Base-by-base conservation (phyloP, 2,113 vertebrate genomes). In the Gavialis gangeticus region DNA sequence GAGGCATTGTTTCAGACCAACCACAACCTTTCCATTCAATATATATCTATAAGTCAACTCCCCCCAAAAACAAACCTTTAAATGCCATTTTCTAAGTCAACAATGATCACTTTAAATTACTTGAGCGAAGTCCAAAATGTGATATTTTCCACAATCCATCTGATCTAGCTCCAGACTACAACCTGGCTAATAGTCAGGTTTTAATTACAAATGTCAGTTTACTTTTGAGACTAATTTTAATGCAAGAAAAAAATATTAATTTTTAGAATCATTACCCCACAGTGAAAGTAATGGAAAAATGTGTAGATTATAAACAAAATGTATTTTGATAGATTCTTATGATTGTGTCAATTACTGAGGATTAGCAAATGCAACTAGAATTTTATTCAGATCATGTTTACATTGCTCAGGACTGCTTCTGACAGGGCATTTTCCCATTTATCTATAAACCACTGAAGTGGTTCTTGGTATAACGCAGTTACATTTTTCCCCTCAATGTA, bases 301-400 rank as follows among this genome's bases (percentile, higher is more conserved):
- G 24, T 64, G 91, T 90, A 88, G 82, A 95, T 82, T 84, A 64
- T 75, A 93, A 97, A 96, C 90, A 95, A 93, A 80, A 79, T 27
- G 16, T 14, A 0, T 55, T 89, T 84, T 55, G 89, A 81, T 91
- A 95, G 88, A 94, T 76, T 95, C 90, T 90, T 87, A 88, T 82
- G 94, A 94, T 93, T 92, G 88, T 82, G 90, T 92, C 92, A 90
- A 93, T 93, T 96, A 94, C 91, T 37, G 94, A 92, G 75, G 79
- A 90, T 84, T 92, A 84, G 67, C 76, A 93, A 93, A 96, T 84
- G 75, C 69, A 96, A 87, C 34, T 37, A 82, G 73, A 84, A 87
- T 84, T 92, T 94, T 85, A 94, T 92, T 94, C 93, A 93, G 76
- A 82, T 92, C 84, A 30, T 84, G 86, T 89, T 30, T 56, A 59